Evolutionary conservation across 2,797 vertebrate species (phyloP), one percentile per base, ranked within the genome.

Genomic region (Channa striata): DNA sequence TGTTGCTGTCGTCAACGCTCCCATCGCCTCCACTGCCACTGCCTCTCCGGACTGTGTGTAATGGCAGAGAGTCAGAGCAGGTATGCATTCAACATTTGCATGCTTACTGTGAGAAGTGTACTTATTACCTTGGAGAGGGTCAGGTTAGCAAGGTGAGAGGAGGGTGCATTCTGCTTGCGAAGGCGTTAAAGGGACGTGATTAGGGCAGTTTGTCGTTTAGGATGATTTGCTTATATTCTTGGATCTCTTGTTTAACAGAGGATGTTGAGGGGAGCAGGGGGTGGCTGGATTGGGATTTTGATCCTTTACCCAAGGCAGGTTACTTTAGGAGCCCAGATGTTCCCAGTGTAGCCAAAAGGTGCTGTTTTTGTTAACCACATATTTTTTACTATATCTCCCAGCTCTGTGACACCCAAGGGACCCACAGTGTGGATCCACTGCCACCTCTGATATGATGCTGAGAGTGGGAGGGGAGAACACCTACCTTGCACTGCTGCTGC

Each of bases 381-480:
- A 16, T 43, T 64, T 49, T 44, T 21, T 1, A 46, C 59, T 77
- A 60, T 14, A 19, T 71, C 53, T 62, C 62, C 39, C 57, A 85
- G 90, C 39, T 78, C 71, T 78, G 73, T 53, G 59, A 83, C 83
- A 81, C 47, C 80, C 39, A 59, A 82, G 82, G 75, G 70, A 89
- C 59, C 77, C 65, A 62, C 83, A 77, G 84, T 53, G 68, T 72
- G 70, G 73, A 81, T 78, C 78, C 67, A 43, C 65, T 78, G 77
- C 77, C 72, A 66, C 83, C 86, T 86, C 72, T 90, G 89, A 88
- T 83, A 93, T 63, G 84, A 94, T 94, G 94, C 83, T 79, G 80
- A 85, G 88, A 87, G 87, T 82, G 76, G 84, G 84, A 72, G 82
- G 82, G 49, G 68, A 85, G 52, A 64, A 77, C 68, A 85, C 85